Base-by-base conservation (phyloP, 2,113 vertebrate genomes). In the Macaca mulatta region DNA sequence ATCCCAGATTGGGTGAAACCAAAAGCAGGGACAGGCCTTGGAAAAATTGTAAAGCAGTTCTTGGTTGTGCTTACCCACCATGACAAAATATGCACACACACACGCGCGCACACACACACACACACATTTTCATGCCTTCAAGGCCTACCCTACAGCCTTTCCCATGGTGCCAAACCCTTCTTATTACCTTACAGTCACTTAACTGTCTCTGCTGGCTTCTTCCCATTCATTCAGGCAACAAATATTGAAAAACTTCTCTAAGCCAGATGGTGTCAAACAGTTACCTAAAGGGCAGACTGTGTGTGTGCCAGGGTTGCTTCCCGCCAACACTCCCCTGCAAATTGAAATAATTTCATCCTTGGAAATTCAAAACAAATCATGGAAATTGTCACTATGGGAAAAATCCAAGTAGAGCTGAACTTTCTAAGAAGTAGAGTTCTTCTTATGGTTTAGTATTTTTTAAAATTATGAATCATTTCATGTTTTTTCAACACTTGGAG, bases 321-420 rank as follows among this genome's bases (percentile, higher is more conserved):
- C 22, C 20, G 8, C 30, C 61, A 64, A 32, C 61, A 32, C 23
- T 27, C 23, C 23, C 18, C 85, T 27, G n/a, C 20, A 94, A 94
- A 95, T 32, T 81, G 85, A 92, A 92, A 90, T 30, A 20, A 82
- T 55, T 77, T 59, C 27, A 81, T 77, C 59, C 67, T 93, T 94
- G 35, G 78, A 52, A 74, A 57, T 55, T 20, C 40, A 7, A 50
- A n/a, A 67, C n/a, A 78, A 32, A 74, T 22, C 87, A 35, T 45
- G 32, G 30, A 57, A 89, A 72, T 45, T 79, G 38, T 67, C 38
- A 90, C 38, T 52, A 20, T 40, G 32, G 93, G 79, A 61, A 84
- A 83, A 70, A 25, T 92, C 27, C 23, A 69, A 40, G 57, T 23
- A 70, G 61, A 48, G 14, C 27, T 93, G 57, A 35, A 74, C 93